Evolutionary conservation across 2,888 invertebrate genomes (phyloP), one percentile per base, ranked within the genome.

Genomic region (Acleris emargana): DNA sequence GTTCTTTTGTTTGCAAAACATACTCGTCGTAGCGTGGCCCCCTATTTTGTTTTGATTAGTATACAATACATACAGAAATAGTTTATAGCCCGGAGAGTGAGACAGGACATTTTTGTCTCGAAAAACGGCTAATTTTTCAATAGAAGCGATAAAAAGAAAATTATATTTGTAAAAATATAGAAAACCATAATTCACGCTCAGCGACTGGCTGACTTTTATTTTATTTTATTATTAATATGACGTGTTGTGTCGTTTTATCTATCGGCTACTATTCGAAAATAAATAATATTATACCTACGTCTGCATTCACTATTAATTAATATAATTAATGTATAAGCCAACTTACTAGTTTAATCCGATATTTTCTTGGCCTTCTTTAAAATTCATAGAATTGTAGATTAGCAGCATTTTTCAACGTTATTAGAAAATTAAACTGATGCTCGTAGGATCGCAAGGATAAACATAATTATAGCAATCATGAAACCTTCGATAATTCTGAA

Each of bases 371-470:
- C 58, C 53, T 53, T 45, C 49, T 47, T 64, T 53, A 58, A 58
- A 51, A 58, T 64, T 53, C 52, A 52, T 58, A 64, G 53, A 58
- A 47, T 58, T 58, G 53, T 64, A 58, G 58, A 53, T 58, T 58
- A 58, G 58, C 64, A 54, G 38, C 52, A 58, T 64, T 53, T 63
- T 58, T 58, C 28, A 42, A 42, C 42, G 64, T 53, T 53, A 53
- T 62, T 62, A 62, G 38, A 38, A 38, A 18, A 32, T 54, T 42
- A 32, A 64, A n/a, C 52, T 58, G 53, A 58, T 58, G 47, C 25
- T 49, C 22, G 18, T 53, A 38, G 32, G 38, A 52, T 52, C 38
- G 38, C 38, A 13, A 38, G 38, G 38, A 38, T 38, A 38, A 38
- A 38, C 38, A 3, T 38, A 38, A 38, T 38, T 38, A 38, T 38